Conservation (phyloP, 35 echinoderm and acorn worm species). For the Holothuria glaberrima region DNA sequence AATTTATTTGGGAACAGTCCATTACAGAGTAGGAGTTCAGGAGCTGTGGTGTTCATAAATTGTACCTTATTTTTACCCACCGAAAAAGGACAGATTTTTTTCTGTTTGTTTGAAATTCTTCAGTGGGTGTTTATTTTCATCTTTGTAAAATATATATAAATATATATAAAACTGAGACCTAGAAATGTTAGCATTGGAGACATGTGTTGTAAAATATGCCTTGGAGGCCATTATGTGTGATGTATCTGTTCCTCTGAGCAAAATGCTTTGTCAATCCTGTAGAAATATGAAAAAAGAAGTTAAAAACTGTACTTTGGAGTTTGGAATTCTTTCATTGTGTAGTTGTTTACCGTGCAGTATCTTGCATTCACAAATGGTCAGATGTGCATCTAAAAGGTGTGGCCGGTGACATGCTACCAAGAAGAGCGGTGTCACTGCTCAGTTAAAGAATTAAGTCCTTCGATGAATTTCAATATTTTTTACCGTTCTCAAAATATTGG, state of each 20-base stretch:
- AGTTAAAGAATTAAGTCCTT: too few species aligned
- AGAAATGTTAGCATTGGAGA: slow-evolving; percentile 54
- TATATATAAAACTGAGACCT: slow-evolving; percentile 51
- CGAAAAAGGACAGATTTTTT: slow-evolving; percentile 26
- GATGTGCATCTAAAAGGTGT: too few species aligned
- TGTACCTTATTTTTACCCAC: slow-evolving; percentile 51
- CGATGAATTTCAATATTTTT: too few species aligned
- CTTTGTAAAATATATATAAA: slow-evolving; percentile 57
- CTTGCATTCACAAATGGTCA: too few species aligned
- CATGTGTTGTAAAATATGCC: slow-evolving; percentile 54
- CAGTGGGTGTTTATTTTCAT: slow-evolving; percentile 49
- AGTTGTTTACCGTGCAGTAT: neutral
- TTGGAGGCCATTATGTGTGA: slow-evolving; percentile 56
- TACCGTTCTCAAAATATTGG: too few species aligned
- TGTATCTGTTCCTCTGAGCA: slow-evolving; percentile 49
- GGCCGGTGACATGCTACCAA: too few species aligned
- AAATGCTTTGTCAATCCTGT: slow-evolving; percentile 59
- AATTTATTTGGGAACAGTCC: slow-evolving; percentile 51
- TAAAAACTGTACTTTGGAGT: slow-evolving; percentile 30
- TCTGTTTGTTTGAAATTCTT: slow-evolving; percentile 21
- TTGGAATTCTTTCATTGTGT: neutral
- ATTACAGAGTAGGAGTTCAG: slow-evolving; percentile 12
- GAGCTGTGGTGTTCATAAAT: neutral
- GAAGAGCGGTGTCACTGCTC: too few species aligned
- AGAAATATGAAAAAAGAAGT: slow-evolving; percentile 62